phyloP scores from a whole-genome alignment of 2,888 invertebrate genomes.

The Tholera decimalis region DNA sequence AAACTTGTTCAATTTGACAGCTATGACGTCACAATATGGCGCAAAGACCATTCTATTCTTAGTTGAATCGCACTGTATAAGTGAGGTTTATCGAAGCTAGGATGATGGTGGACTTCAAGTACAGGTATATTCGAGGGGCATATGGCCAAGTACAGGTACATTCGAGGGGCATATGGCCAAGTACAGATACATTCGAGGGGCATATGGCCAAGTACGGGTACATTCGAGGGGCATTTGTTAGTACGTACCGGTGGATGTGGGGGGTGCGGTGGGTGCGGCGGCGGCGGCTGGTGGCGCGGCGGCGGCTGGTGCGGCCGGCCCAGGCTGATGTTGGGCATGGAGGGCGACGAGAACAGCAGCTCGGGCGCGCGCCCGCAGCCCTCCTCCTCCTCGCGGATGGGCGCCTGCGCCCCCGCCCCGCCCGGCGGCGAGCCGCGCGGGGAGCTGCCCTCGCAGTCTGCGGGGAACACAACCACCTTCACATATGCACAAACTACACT shows the following conservation, averaged over 20 bases:
- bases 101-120: too few relatives aligned
- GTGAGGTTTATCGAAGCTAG: too few relatives aligned
- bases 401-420: conserved; percentile 92
- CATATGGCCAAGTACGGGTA: too few relatives aligned
- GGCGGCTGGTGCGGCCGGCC: conserved; percentile 94
- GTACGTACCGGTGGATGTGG: conserved; percentile 83
- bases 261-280: conserved; percentile 93
- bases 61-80: too few relatives aligned
- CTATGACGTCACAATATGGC: too few relatives aligned
- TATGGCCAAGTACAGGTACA: too few relatives aligned
- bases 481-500: neutral
- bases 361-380: conserved; percentile 93
- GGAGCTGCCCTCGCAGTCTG: conserved; percentile 86
- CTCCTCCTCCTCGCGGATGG: conserved; percentile 96
- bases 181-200: too few relatives aligned
- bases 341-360: conserved; percentile 97
- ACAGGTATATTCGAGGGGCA: too few relatives aligned
- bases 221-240: too few relatives aligned
- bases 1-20: too few relatives aligned
- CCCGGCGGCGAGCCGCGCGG: conserved; percentile 92
- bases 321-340: conserved; percentile 99
- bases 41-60: too few relatives aligned
- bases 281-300: conserved; percentile 94
- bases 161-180: too few relatives aligned
- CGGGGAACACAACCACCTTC: neutral